Base-by-base conservation (phyloP, 2,113 vertebrate genomes). In the Hepsetus odoe region DNA sequence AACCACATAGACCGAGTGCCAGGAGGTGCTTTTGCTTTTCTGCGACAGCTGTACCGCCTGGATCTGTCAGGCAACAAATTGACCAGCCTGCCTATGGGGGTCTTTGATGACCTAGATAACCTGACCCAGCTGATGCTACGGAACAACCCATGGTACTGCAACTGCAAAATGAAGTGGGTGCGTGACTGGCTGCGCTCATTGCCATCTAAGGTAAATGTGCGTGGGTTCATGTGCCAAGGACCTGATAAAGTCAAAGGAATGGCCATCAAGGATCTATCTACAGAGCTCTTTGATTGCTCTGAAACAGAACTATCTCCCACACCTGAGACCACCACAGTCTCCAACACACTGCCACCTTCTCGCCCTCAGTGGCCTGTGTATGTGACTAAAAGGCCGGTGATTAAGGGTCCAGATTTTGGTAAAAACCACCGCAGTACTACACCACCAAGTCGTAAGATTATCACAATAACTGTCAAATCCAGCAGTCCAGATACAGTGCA, bases 71-170 rank as follows among this genome's bases (percentile, higher is more conserved):
- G 95, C 66, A 99, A 99, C 91, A 99, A 98, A 87, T 89, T 99
- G 61, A 98, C 94, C 89, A 97, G 94, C 89, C 95, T 99, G 88
- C 98, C 98, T 87, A 94, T 95, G 91, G 97, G 96, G 66, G 93
- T 98, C 72, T 99, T 99, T 80, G 96, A 99, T 81, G 96, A 98
- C 83, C 92, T 99, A 91, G 96, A 99, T 92, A 99, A 99, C 86
- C 96, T 99, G 86, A 98, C 98, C 65, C 98, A 99, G 30, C 90
- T 99, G 78, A 95, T 98, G 85, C 94, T 99, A 79, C 95, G 98
- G 71, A 99, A 95, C 94, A 99, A 99, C 86, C 98, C 97, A 0
- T 99, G 97, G 98, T 92, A 98, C 73, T 99, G 98, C n/a, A 97
- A 93, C 30, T 99, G 98, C 92, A 94, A 94, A 84, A 98, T 99